Conservation (phyloP, 2,797 vertebrate genomes). For the Brotula barbata region DNA sequence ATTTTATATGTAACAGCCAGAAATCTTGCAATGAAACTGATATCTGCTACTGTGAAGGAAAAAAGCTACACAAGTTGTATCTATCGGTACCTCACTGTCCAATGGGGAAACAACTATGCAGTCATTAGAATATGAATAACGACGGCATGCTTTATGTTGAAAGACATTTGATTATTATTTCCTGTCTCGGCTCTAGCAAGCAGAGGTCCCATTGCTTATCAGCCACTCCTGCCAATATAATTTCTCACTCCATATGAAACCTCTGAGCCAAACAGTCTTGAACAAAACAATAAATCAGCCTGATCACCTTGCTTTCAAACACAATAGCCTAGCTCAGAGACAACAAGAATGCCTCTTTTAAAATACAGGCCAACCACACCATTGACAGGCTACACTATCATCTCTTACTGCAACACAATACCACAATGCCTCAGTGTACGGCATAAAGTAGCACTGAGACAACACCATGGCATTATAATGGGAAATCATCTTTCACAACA, state of each 20-base stretch:
- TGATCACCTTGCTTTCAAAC: constrained; percentile 49
- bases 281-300: constrained; percentile 53
- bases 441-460: constrained; percentile 35
- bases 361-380: constrained; percentile 36
- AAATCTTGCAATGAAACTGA: constrained; percentile 65
- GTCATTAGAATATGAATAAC: constrained; percentile 31
- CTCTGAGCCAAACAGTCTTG: constrained; percentile 18
- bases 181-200: constrained; percentile 24
- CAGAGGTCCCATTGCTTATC: constrained; percentile 29
- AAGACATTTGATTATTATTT: constrained; percentile 35
- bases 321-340: constrained; percentile 47
- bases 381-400: constrained; percentile 43
- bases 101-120: constrained; percentile 14
- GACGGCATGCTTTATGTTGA: constrained; percentile 15
- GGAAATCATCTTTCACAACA: constrained; percentile 53
- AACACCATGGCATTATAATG: constrained; percentile 22
- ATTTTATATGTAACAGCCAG: constrained; percentile 74
- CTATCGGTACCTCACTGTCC: constrained; percentile 39
- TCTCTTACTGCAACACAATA: constrained; percentile 38
- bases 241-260: constrained; percentile 36
- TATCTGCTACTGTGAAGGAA: constrained; percentile 56
- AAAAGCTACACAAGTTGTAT: constrained; percentile 53
- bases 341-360: constrained; percentile 48
- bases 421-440: constrained; percentile 8
- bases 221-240: constrained; percentile 30